These are phyloP conservation scores for Hoplostethus mediterraneus DNA, from an alignment of 2,797 vertebrate genomes.

Conservation along the genomic window DNA sequence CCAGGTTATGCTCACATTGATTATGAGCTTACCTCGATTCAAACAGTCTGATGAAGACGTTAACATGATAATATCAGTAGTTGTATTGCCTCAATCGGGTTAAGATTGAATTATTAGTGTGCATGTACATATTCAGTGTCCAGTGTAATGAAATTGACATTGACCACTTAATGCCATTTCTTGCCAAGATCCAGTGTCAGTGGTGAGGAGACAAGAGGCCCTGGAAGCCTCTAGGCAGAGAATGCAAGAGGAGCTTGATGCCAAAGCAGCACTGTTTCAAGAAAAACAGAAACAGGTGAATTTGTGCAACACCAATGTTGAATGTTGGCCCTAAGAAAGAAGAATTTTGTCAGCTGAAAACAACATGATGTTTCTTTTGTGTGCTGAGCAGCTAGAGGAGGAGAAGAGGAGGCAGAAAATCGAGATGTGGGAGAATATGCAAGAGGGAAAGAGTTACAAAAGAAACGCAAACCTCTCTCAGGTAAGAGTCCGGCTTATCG, in stretches of 20 bases:
- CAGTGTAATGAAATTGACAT: neutral
- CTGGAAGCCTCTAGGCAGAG: slow-evolving; percentile 88
- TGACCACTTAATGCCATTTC: neutral
- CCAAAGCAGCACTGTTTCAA: slow-evolving; percentile 87
- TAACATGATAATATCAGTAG: no score
- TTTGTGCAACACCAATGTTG: neutral
- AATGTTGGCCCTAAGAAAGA: neutral
- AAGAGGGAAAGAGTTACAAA: slow-evolving; percentile 90
- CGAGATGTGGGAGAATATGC: slow-evolving; percentile 92
- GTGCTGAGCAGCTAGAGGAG: slow-evolving; percentile 88
- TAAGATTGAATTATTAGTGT: no score
- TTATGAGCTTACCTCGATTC: no score
- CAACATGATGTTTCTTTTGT: neutral
- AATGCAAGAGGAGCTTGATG: slow-evolving; percentile 93
- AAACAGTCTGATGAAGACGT: no score
- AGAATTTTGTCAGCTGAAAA: neutral
- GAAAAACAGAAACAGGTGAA: slow-evolving; percentile 90
- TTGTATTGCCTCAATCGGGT: no score
- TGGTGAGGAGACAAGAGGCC: slow-evolving; percentile 89
- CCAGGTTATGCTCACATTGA: no score
- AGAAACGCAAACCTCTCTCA: slow-evolving; percentile 62
- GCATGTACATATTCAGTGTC: neutral
- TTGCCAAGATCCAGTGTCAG: slow-evolving; percentile 63
- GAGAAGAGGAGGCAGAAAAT: slow-evolving; percentile 92
- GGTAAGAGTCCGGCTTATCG: slow-evolving; percentile 70